A percentile compares a stretch with the other conserved stretches of the same genome.
Evolutionary conservation across 1,140 invertebrate species (phyloP).

Genomic region (Dolichoris vasculosae): DNA sequence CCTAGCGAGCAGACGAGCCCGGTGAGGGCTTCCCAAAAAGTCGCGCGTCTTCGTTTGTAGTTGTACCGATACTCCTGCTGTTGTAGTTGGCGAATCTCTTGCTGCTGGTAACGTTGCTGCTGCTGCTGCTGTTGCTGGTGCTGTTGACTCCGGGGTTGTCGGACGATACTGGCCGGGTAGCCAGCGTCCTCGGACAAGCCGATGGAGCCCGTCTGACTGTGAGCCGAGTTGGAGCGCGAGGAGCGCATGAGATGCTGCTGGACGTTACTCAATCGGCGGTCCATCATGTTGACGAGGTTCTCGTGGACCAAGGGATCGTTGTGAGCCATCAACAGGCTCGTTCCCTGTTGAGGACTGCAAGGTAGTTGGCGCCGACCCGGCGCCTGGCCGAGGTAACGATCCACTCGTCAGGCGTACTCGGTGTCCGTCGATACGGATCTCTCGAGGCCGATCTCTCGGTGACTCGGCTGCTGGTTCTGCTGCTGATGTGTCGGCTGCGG

Average conservation of each 20-base stretch:
- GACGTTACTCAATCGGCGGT: conserved; percentile 68
- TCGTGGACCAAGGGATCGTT: conserved; percentile 64
- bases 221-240: conserved; percentile 53
- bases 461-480: conserved; percentile 68
- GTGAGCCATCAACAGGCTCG: not conserved
- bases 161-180: not conserved
- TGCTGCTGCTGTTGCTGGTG: not conserved
- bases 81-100: not conserved
- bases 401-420: conserved; percentile 82
- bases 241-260: conserved; percentile 61
- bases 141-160: not conserved
- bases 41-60: conserved; percentile 58
- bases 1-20: conserved; percentile 73
- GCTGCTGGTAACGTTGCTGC: not conserved
- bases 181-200: not conserved
- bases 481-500: conserved; percentile 56
- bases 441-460: conserved; percentile 65
- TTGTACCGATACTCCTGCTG: not conserved
- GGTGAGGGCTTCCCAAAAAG: conserved; percentile 71
- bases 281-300: conserved; percentile 67
- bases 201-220: conserved; percentile 27
- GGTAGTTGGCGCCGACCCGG: conserved; percentile 48
- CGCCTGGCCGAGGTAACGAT: conserved; percentile 46
- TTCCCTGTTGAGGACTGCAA: conserved; percentile 18
- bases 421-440: conserved; percentile 82